Base-by-base conservation (phyloP, 2,113 vertebrate species). In the Pygoscelis adeliae region DNA sequence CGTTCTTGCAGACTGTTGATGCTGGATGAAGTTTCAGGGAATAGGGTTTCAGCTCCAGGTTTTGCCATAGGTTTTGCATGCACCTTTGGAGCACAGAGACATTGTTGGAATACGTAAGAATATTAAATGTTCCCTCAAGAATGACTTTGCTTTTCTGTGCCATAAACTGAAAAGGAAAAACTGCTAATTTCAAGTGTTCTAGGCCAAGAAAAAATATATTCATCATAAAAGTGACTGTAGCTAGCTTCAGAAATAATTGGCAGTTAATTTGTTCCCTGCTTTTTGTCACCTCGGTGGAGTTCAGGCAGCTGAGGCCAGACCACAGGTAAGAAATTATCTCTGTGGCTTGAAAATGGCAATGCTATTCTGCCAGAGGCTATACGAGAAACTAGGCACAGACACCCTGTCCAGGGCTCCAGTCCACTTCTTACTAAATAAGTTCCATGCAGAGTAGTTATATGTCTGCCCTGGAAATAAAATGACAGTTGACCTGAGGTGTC, bases 401-500 rank as follows among this genome's bases (percentile, higher is more conserved):
- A 91, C 21, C 34, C 42, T 67, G 38, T 22, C n/a, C 6, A 3
- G 62, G 73, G 47, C 78, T 95, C 38, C 73, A 53, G 69, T 50
- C 38, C 47, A 52, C 62, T 81, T 93, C 34, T 58, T 73, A 58
- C 78, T 95, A 88, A 91, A 15, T 71, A 86, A 92, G 58, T 91
- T 86, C 42, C 74, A 74, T 3, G 0, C 8, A 36, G 30, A 88
- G 78, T 63, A 90, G 87, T 91, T 96, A 52, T 18, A 16, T 40
- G 38, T 55, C 81, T 96, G 74, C 62, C 65, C 89, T 83, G 84
- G 74, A 95, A 96, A 95, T 81, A 85, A 88, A 96, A 93, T 95
- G 82, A 73, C n/a, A 50, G 58, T 93, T 96, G 94, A 95, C 94
- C 87, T 70, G 22, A 94, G 59, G 74, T 94, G 94, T 91, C 94